Percentiles rank a stretch among this genome's conserved stretches.
Conservation (phyloP, 2,797 vertebrate genomes). For the Linurgus olivaceus region DNA sequence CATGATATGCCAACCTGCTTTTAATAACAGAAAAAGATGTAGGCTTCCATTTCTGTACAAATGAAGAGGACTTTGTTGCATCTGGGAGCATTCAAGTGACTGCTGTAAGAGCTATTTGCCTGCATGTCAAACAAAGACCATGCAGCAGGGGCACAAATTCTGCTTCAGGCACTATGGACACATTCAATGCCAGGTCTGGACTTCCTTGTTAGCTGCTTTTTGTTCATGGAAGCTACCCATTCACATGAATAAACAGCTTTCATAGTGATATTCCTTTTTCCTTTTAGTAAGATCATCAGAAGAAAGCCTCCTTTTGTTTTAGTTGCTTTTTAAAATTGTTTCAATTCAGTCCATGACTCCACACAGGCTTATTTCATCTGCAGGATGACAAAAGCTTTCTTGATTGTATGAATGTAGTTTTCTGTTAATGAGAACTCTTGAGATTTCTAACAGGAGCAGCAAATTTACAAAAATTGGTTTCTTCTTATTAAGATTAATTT, state of each 20-base stretch:
- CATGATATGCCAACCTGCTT: background rate
- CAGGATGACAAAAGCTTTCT: conserved; percentile 48
- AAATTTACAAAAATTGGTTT: conserved; percentile 46
- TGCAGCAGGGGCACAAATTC: background rate
- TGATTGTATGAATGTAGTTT: conserved; percentile 45
- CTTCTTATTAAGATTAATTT: conserved; percentile 32
- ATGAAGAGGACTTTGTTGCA: background rate
- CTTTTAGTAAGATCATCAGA: background rate
- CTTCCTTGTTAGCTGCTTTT: background rate
- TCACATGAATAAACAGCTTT: background rate
- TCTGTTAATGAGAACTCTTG: conserved; percentile 60
- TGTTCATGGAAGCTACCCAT: background rate
- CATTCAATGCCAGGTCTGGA: background rate
- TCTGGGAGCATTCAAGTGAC: background rate
- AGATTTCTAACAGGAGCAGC: conserved; percentile 31
- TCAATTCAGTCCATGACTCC: conserved; percentile 26
- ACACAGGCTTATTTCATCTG: conserved; percentile 32
- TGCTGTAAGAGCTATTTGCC: background rate
- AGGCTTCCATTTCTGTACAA: conserved; percentile 11
- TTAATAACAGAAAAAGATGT: conserved; percentile 9
- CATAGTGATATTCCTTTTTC: background rate
- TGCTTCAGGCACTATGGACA: background rate
- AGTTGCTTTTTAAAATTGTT: conserved; percentile 21
- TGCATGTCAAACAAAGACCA: background rate
- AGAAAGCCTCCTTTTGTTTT: conserved; percentile 11